Percentiles rank a stretch among this genome's conserved stretches.
Evolutionary conservation across 2,888 invertebrate species (phyloP).

Genomic region (Drosophila pullipes): DNA sequence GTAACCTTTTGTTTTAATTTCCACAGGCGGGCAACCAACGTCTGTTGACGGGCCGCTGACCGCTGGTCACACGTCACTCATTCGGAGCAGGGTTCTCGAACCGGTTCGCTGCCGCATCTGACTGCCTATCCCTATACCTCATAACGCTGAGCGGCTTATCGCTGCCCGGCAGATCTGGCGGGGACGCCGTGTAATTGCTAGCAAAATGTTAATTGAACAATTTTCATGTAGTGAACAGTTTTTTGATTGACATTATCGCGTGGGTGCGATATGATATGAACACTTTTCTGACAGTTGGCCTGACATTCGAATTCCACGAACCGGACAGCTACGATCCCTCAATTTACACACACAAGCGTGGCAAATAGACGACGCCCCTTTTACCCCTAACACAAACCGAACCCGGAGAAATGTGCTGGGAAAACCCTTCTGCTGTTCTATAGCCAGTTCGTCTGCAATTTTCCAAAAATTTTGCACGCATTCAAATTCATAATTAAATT

Average conservation of each 20-base stretch:
- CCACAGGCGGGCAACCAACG: neutral
- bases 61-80: conserved; percentile 77
- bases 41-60: conserved; percentile 50
- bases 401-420: conserved; percentile 26
- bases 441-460: conserved; percentile 34
- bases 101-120: conserved; percentile 56
- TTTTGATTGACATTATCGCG: conserved; percentile 81
- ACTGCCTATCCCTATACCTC: conserved; percentile 46
- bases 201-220: conserved; percentile 70
- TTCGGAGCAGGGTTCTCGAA: conserved; percentile 38
- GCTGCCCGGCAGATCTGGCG: conserved; percentile 39
- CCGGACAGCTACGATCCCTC: conserved; percentile 33
- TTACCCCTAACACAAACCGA: conserved; percentile 10
- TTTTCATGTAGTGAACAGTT: conserved; percentile 62
- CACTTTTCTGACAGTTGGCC: conserved; percentile 49
- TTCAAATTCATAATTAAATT: conserved; percentile 76
- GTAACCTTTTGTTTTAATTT: conserved; percentile 69
- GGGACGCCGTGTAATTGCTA: conserved; percentile 57
- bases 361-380: conserved; percentile 16
- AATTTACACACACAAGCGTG: conserved; percentile 51
- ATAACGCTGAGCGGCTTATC: conserved; percentile 46
- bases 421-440: conserved; percentile 58
- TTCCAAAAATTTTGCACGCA: conserved; percentile 68
- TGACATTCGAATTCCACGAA: conserved; percentile 36
- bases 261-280: conserved; percentile 68